These are phyloP conservation scores for Coracias cyanogaster DNA, from an alignment of 2,797 vertebrate species.

Conservation along the genomic window DNA sequence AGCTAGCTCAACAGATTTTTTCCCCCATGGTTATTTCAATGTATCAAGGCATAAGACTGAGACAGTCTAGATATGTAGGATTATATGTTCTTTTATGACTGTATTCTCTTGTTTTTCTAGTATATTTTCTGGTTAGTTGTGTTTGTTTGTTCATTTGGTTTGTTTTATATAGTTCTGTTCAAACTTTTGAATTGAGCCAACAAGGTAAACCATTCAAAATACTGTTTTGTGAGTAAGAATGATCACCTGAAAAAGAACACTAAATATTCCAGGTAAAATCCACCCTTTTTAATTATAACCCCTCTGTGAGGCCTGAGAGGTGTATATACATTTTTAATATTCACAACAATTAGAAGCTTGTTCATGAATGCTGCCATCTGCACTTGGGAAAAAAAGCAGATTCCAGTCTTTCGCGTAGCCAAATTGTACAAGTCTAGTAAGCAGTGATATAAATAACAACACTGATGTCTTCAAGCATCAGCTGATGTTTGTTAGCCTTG, in stretches of 20 bases:
- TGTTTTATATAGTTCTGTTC: background rate
- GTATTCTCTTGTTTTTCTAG: background rate
- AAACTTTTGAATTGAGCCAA: background rate
- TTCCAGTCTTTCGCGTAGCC: slow-evolving; percentile 48
- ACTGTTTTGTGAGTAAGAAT: background rate
- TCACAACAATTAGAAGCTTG: background rate
- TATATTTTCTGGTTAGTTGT: background rate
- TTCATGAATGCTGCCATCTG: slow-evolving; percentile 21
- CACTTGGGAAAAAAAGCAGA: slow-evolving; percentile 6
- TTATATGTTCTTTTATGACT: background rate
- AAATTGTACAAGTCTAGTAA: slow-evolving; percentile 52
- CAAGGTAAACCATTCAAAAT: background rate
- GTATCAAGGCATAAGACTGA: background rate
- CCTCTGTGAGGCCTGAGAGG: background rate
- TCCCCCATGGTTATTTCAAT: background rate
- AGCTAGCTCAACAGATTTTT: background rate
- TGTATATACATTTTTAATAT: background rate
- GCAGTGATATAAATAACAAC: slow-evolving; percentile 37
- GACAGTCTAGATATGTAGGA: background rate
- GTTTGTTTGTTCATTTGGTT: background rate
- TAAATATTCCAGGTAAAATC: background rate
- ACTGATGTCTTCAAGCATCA: slow-evolving; percentile 31
- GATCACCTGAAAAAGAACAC: background rate
- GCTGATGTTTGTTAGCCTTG: slow-evolving; percentile 11
- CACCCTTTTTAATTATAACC: background rate